Evolutionary conservation across 2,888 invertebrate genomes (phyloP).

Genomic region (Agrotis ipsilon): DNA sequence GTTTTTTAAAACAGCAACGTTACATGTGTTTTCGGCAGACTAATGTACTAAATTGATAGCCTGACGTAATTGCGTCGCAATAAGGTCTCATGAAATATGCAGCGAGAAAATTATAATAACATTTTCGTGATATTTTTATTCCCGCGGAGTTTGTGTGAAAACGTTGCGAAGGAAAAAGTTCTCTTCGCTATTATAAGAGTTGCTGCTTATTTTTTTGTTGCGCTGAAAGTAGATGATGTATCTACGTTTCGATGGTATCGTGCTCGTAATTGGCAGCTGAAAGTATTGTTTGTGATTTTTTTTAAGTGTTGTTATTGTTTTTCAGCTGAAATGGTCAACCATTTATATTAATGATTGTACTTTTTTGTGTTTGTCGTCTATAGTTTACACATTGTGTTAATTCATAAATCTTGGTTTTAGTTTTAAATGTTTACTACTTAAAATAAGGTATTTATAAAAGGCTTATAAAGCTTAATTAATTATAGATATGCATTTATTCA

Average conservation of each 20-base stretch:
- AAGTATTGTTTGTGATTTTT: slow-evolving; percentile 16
- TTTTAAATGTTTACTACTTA: too few relatives aligned
- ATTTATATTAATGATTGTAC: too few relatives aligned
- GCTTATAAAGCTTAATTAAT: too few relatives aligned
- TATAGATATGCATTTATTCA: too few relatives aligned
- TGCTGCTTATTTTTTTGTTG: slow-evolving; percentile 44
- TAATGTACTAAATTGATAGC: slow-evolving; percentile 59
- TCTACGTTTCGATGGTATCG: slow-evolving; percentile 30
- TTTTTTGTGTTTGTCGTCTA: too few relatives aligned
- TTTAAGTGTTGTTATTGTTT: background rate
- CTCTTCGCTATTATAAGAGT: slow-evolving; percentile 38
- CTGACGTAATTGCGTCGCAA: slow-evolving; percentile 34
- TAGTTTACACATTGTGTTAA: too few relatives aligned
- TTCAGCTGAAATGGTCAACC: background rate
- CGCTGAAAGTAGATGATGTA: slow-evolving; percentile 42
- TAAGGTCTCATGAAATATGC: slow-evolving; percentile 52
- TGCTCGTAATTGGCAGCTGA: slow-evolving; percentile 44
- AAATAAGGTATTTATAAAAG: too few relatives aligned
- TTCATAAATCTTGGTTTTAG: too few relatives aligned
- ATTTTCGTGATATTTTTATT: slow-evolving; percentile 57
- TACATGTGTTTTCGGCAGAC: slow-evolving; percentile 70
- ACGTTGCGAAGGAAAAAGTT: slow-evolving; percentile 53
- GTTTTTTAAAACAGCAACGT: slow-evolving; percentile 74
- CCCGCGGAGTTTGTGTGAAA: slow-evolving; percentile 49
- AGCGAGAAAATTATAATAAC: slow-evolving; percentile 51